A percentile compares a stretch with the other conserved stretches of the same genome.
Evolutionary conservation across 2,888 invertebrate species (phyloP).

Genomic region (Isoperla grammatica): DNA sequence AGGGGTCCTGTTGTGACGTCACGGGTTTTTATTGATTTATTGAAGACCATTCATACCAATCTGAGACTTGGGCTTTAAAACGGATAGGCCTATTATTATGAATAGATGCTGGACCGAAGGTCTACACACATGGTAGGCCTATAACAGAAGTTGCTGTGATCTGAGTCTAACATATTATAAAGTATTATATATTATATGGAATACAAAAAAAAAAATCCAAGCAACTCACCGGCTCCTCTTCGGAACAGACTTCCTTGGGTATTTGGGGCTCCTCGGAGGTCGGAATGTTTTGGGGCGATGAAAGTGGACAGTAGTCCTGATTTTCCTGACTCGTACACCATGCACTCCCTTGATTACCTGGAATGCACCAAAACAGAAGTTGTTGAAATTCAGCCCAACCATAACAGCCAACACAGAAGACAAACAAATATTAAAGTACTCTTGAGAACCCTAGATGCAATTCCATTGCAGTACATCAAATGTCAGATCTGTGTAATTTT

Average conservation of each 20-base stretch:
- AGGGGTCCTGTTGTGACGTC: no score
- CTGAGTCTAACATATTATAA: no score
- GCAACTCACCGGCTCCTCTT: conserved; percentile 76
- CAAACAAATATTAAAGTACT: conserved; percentile 14
- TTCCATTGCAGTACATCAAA: not conserved
- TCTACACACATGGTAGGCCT: no score
- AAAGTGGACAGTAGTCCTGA: conserved; percentile 95
- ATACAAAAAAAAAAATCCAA: no score
- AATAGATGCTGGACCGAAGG: no score
- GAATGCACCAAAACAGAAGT: conserved; percentile 15
- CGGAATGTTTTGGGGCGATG: conserved; percentile 89
- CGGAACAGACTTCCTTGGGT: conserved; percentile 91
- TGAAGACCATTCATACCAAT: no score
- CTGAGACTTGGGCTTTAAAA: no score
- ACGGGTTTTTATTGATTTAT: no score
- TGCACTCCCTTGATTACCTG: conserved; percentile 87
- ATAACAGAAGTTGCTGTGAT: no score
- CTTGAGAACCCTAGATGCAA: not conserved
- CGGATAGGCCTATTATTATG: no score
- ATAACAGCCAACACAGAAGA: not conserved
- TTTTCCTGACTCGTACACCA: conserved; percentile 81
- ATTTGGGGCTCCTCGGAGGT: conserved; percentile 88
- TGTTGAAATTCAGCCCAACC: conserved; percentile 12
- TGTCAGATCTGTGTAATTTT: conserved; percentile 36
- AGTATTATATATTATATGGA: no score